Base-by-base conservation (phyloP, 2,113 vertebrate species). In the Ariopsis seemanni region DNA sequence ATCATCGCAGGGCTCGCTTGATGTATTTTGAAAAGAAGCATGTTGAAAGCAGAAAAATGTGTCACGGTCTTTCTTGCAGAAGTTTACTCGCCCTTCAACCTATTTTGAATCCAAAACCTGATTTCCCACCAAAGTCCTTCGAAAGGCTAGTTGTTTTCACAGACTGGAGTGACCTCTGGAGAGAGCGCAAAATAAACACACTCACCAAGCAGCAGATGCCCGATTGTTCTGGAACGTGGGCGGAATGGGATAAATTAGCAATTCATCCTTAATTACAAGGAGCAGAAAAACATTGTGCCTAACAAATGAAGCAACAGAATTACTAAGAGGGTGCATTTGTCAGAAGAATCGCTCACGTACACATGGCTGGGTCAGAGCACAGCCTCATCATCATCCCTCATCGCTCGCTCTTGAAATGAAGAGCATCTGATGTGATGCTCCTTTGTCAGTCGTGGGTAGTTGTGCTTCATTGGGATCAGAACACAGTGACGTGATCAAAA, bases 261-360 rank as follows among this genome's bases (percentile, higher is more conserved):
- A 91, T 89, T 90, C 89, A 80, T 88, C 89, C 89, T 91, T 89
- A 90, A 90, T 91, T 89, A 90, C 86, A 34, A 86, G 83, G 63
- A 87, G 50, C 87, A 87, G 86, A 60, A 86, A 81, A 88, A 90
- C 83, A 88, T 63, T 87, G 78, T 63, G 25, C 34, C 81, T 85
- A 86, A 87, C 84, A 87, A 89, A 91, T 88, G 90, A 89, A 89
- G 86, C 86, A 48, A 77, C 84, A 34, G 72, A 88, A 85, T 85
- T 58, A 82, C 81, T 74, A 71, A 88, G 79, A 83, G 89, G 75
- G 25, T 11, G 18, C 30, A 22, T 89, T 60, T 48, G 42, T 86
- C 74, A 50, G 74, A 75, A 62, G 58, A 86, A 88, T 67, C 34
- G 52, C 58, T 71, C 75, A 25, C 25, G 10, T 65, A 17, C 67